Percentiles rank a stretch among this genome's conserved stretches.
Evolutionary conservation across 92 coral and sea anemone genomes (phyloP).

Genomic region (Epizoanthus rinbou): DNA sequence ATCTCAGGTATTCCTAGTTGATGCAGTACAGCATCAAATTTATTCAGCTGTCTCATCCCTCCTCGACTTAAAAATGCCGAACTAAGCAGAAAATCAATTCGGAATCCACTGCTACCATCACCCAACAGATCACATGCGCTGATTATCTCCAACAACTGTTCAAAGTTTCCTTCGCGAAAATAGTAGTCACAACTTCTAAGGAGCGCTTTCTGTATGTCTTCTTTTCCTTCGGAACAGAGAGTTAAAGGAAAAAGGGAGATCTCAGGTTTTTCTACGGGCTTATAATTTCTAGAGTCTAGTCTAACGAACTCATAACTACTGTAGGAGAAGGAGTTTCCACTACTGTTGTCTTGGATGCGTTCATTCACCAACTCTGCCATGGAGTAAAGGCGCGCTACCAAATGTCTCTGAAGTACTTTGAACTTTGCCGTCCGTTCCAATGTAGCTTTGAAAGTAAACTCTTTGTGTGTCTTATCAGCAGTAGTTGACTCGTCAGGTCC

Average conservation of each 20-base stretch:
- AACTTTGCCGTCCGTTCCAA: constrained; percentile 67
- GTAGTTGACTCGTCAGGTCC: constrained; percentile 5
- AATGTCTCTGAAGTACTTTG: constrained; percentile 84
- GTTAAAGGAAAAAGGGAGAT: constrained; percentile 72
- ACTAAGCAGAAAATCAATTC: constrained; percentile 79
- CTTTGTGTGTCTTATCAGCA: constrained; percentile 41
- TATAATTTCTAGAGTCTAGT: constrained; percentile 56
- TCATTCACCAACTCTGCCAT: constrained; percentile 78
- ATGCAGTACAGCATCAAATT: constrained; percentile 48
- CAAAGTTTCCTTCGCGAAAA: constrained; percentile 78
- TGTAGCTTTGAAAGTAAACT: constrained; percentile 69
- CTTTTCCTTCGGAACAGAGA: constrained; percentile 66
- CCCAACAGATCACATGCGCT: constrained; percentile 68
- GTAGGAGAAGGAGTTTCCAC: constrained; percentile 41
- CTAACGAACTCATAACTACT: constrained; percentile 75
- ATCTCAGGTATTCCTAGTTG: constrained; percentile 69
- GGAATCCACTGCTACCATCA: constrained; percentile 68
- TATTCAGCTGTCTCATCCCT: constrained; percentile 56
- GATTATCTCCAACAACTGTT: constrained; percentile 78
- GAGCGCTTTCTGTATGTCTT: constrained; percentile 69
- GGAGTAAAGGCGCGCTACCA: constrained; percentile 77
- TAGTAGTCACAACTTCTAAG: constrained; percentile 74
- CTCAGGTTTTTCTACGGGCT: constrained; percentile 58
- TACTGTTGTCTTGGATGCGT: constrained; percentile 48
- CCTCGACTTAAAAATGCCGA: constrained; percentile 84